Evolutionary conservation across 2,888 invertebrate genomes (phyloP).

Genomic region (Campoletis raptor): DNA sequence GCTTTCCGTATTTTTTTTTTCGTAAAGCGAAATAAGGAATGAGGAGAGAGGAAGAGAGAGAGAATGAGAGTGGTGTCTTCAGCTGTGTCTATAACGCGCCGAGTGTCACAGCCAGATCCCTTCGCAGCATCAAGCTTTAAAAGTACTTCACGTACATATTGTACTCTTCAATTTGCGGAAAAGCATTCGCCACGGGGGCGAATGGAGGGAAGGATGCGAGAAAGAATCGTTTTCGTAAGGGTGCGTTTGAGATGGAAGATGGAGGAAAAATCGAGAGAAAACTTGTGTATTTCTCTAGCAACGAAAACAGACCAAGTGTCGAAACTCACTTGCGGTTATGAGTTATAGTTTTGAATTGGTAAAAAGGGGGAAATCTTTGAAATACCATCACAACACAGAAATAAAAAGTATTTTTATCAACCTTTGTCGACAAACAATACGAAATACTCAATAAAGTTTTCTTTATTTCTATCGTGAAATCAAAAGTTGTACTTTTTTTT

Average conservation of each 20-base stretch:
- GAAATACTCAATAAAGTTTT: background rate
- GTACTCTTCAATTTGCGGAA: slow-evolving; percentile 58
- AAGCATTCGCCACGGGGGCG: slow-evolving; percentile 52
- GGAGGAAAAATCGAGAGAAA: slow-evolving; percentile 16
- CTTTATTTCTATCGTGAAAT: background rate
- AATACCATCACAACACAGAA: background rate
- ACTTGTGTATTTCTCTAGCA: slow-evolving; percentile 12
- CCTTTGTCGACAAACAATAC: background rate
- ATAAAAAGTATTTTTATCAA: background rate
- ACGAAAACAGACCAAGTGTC: slow-evolving; percentile 26
- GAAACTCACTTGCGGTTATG: background rate
- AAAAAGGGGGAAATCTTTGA: background rate
- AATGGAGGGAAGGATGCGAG: slow-evolving; percentile 15
- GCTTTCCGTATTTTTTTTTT: background rate
- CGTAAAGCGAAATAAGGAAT: slow-evolving; percentile 6
- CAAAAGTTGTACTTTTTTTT: background rate
- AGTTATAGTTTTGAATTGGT: slow-evolving; percentile 2
- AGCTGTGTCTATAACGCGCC: slow-evolving; percentile 12
- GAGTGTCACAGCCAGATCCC: slow-evolving; percentile 43
- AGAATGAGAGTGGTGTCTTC: slow-evolving; percentile 7
- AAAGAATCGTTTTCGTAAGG: slow-evolving; percentile 15
- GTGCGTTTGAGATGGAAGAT: background rate
- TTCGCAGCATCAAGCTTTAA: slow-evolving; percentile 29
- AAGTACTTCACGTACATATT: slow-evolving; percentile 40
- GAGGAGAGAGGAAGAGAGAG: background rate